Evolutionary conservation across 2,888 invertebrate species (phyloP), one percentile per base, ranked within the genome.

Genomic region (Girardia tigrina): DNA sequence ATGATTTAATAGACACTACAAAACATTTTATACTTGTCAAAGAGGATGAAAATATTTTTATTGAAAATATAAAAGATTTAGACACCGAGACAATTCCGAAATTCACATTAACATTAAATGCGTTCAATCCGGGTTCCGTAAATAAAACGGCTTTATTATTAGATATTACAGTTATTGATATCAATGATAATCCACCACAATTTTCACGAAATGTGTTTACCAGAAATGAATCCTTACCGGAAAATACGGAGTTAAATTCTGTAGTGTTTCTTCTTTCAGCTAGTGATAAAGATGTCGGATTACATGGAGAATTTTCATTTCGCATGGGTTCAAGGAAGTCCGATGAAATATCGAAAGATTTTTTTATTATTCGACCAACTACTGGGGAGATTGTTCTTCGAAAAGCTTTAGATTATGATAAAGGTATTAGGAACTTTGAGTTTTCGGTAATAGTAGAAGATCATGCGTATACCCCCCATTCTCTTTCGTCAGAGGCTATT

Each of bases 251-350:
- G 23, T 20, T 56, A 12, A 56, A 56, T 56, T 8, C 8, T 56
- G 56, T 56, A 56, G 56, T 56, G n/a, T 23, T 56, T n/a, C 20
- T 56, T 56, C n/a, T 56, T 6, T 56, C 56, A 20, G 56, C 56
- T 12, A 56, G n/a, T n/a, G 56, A 56, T 23, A 4, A n/a, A 12
- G 56, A 56, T n/a, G 23, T n/a, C n/a, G 56, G 56, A 12, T 56
- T 56, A n/a, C n/a, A 56, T 56, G 56, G 56, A 56, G 56, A 56
- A 56, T 56, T 56, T 16, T 56, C 56, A 8, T 56, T 56, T 16
- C 4, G 56, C 4, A 56, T 56, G 4, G 56, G 23, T 56, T 8
- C n/a, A 56, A 56, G 23, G 6, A 4, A 56, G 23, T 2, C 23
- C n/a, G 23, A 56, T 56, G 4, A 56, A 20, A 8, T 12, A 56